These are phyloP conservation scores for Pangasius krempfi DNA, from an alignment of 2,797 vertebrate species.

Conservation along the genomic window DNA sequence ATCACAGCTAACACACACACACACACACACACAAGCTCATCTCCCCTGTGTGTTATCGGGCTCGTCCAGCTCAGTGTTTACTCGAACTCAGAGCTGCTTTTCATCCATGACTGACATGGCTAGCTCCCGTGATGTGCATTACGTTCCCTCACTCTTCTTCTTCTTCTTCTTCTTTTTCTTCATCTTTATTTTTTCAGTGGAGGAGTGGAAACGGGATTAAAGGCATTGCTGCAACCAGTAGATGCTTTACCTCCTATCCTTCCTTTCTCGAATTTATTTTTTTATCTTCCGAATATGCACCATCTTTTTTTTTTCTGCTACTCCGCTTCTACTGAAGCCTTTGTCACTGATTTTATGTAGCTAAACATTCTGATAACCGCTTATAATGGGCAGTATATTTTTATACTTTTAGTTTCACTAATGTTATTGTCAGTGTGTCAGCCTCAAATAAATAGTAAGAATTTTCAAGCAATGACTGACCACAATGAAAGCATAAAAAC, in stretches of 20 bases:
- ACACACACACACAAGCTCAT: conserved; percentile 13
- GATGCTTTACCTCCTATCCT: neutral
- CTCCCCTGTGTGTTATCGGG: conserved; percentile 33
- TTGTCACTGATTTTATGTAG: neutral
- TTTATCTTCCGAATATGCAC: neutral
- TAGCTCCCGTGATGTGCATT: conserved; percentile 14
- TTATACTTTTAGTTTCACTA: neutral
- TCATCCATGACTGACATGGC: conserved; percentile 35
- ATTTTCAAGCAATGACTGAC: neutral
- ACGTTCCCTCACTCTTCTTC: neutral
- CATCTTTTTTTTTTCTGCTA: neutral
- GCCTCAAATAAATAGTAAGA: neutral
- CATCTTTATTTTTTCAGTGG: neutral
- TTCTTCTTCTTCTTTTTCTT: neutral
- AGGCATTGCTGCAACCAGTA: neutral
- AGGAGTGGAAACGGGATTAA: conserved; percentile 12
- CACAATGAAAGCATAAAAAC: neutral
- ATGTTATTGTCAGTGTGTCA: neutral
- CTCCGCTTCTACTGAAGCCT: no score
- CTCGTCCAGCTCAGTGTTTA: conserved; percentile 35
- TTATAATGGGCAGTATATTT: neutral
- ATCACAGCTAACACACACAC: conserved; percentile 28
- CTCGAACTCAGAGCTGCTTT: conserved; percentile 22
- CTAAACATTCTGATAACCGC: neutral
- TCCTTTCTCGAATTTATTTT: neutral